These are phyloP conservation scores for Tapera naevia DNA, from an alignment of 2,797 vertebrate genomes.

Conservation along the genomic window DNA sequence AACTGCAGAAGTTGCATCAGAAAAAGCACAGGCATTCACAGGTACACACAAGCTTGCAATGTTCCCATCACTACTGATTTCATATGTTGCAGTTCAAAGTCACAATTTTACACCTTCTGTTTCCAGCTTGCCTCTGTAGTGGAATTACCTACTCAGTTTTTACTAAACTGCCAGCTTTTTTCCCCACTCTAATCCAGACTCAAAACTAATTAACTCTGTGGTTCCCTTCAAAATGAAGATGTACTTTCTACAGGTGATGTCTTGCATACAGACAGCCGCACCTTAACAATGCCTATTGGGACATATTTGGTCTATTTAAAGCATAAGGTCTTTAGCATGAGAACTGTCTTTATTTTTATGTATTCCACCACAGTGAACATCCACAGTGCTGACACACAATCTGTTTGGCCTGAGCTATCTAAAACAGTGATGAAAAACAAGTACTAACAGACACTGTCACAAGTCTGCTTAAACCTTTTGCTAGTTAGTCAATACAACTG, in stretches of 20 bases:
- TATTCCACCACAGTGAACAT: background rate
- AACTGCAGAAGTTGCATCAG: background rate
- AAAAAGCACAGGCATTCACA: background rate
- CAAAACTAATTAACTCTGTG: background rate
- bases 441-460: background rate
- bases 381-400: background rate
- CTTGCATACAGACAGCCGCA: background rate
- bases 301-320: background rate
- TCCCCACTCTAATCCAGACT: background rate
- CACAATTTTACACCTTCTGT: conserved; percentile 17
- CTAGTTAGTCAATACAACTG: background rate
- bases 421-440: background rate
- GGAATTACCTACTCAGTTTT: background rate
- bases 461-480: background rate
- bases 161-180: background rate
- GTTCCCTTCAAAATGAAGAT: background rate
- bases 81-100: conserved; percentile 2
- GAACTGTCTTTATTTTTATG: background rate
- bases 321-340: background rate
- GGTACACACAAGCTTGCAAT: background rate
- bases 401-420: background rate
- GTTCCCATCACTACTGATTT: background rate
- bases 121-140: background rate
- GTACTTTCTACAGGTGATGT: background rate
- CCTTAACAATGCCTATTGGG: background rate